Evolutionary conservation across 2,888 invertebrate genomes (phyloP), one percentile per base, ranked within the genome.

Genomic region (Axea sp.): DNA sequence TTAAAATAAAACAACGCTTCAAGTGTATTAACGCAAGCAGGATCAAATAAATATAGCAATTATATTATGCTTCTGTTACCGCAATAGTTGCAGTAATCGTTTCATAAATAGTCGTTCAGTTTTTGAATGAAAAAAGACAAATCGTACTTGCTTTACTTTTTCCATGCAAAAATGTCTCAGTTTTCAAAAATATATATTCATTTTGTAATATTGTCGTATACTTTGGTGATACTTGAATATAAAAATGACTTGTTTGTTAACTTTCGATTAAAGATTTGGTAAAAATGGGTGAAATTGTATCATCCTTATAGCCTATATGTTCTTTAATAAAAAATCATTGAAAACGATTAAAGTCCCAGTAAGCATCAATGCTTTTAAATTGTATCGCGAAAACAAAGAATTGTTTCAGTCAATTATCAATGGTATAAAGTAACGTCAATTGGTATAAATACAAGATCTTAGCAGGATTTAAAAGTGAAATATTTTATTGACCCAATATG

Each of bases 31-130:
- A 72, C 68, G 39, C 71, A 73, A 74, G 71, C 73, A 35, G 53
- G 30, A 65, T 74, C 68, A 76, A 80, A 78, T 78, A 78, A 76
- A 78, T 77, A 77, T 64, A 57, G 59, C 72, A 39, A 74, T 81
- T 81, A 82, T 80, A 81, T 81, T 81, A 81, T 71, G 79, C 71
- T 78, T 57, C 77, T 49, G 12, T 33, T n/a, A n/a, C n/a, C n/a
- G 19, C 55, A 41, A 51, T 30, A 69, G 59, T 57, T 53, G 68
- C 33, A 31, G 55, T 71, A 28, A 35, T 69, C 49, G 49, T 47
- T 49, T 51, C 30, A 51, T 45, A 28, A 15, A 39, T 39, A 35
- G 12, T 30, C 49, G 22, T 67, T 15, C 39, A 5, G 4, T 49
- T 24, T 49, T 39, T 30, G 49, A 15, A 12, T 35, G 22, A 7